Evolutionary conservation across 1,140 invertebrate genomes (phyloP).

Genomic region (Achatina immaculata): DNA sequence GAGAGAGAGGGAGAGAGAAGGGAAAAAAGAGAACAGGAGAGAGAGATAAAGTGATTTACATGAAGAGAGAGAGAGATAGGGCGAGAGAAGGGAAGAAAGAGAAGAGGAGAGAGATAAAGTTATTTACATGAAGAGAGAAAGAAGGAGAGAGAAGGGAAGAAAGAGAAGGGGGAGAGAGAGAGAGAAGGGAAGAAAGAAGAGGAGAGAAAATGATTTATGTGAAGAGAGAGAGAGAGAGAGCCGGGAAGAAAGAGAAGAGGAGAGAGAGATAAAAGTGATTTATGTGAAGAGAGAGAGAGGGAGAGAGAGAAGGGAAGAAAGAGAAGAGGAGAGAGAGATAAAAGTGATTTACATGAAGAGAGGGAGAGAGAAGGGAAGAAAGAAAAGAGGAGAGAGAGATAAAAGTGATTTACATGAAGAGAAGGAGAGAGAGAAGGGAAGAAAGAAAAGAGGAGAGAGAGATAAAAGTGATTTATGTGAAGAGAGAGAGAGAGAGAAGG

Average conservation of each 20-base stretch:
- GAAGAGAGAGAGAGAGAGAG: conserved; percentile 15
- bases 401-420: not conserved
- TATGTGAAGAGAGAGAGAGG: not conserved
- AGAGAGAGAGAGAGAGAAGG: not conserved
- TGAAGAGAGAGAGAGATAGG: not conserved
- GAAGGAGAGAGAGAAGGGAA: conserved; percentile 3
- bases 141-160: not conserved
- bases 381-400: not conserved
- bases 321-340: not conserved
- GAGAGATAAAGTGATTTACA: not conserved
- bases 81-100: not conserved
- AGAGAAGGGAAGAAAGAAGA: conserved; percentile 8
- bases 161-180: not conserved
- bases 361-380: conserved; percentile 3
- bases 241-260: not conserved
- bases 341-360: not conserved
- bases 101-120: too few relatives aligned
- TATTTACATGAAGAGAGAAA: too few relatives aligned
- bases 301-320: too few relatives aligned
- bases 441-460: not conserved
- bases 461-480: too few relatives aligned
- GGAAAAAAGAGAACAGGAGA: not conserved
- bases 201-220: too few relatives aligned
- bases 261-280: not conserved
- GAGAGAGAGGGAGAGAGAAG: not conserved